Evolutionary conservation across 2,888 invertebrate species (phyloP), one percentile per base, ranked within the genome.

Genomic region (Charanyca ferruginea): DNA sequence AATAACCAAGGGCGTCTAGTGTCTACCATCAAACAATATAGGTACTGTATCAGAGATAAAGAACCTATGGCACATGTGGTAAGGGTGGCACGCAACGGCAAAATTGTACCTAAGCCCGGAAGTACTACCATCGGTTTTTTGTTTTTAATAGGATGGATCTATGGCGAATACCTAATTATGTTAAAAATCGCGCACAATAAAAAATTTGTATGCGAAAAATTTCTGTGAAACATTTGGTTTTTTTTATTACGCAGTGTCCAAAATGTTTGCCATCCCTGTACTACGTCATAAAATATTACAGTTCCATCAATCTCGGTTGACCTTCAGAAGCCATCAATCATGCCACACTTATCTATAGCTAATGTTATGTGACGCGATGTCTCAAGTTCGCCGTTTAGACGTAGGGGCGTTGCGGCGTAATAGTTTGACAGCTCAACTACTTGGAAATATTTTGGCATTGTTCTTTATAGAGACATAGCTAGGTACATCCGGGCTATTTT

Each of bases 291-390:
- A 42, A 60, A 65, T 74, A 76, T 79, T 32, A 76, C 63, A 78
- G 59, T 64, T 23, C 58, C 57, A 67, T 79, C 71, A 73, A 65
- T 57, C 73, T 58, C 45, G 44, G 63, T 63, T 66, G 64, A 52
- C 81, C 73, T 73, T 69, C 78, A 62, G 47, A 49, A 54, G 38
- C 49, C 44, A 79, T 77, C 78, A 62, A 77, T 79, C 66, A 69
- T 66, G 49, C 6, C 5, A 52, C 47, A 54, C 63, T 62, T 54
- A n/a, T n/a, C n/a, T n/a, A 61, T 73, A 42, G 60, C 42, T 65
- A 48, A 45, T 45, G 45, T 52, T 49, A 73, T 57, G 62, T 53
- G 32, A 62, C 51, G 48, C 47, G 25, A 42, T 44, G 70, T 57
- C 57, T 53, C 52, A 52, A 66, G 52, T 58, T 65, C 65, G 73